Conservation (phyloP, 2,888 invertebrate genomes). For the Papilio demoleus region DNA sequence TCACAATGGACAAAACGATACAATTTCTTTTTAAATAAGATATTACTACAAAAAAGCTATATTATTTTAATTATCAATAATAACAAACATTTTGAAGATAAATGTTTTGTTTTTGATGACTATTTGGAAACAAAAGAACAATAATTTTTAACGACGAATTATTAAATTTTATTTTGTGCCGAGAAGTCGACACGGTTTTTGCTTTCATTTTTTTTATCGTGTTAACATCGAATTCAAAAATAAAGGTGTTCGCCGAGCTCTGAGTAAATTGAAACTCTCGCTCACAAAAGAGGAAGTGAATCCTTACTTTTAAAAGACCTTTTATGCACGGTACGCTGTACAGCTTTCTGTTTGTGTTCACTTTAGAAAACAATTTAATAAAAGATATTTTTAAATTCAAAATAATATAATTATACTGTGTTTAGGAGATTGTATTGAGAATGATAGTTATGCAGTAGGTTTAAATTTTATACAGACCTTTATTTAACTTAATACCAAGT, state of each 20-base stretch:
- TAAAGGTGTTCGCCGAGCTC: not conserved
- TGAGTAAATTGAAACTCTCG: conserved; percentile 25
- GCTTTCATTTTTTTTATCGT: not conserved
- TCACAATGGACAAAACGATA: conserved; percentile 1
- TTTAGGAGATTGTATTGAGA: not conserved
- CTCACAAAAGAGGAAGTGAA: conserved; percentile 31
- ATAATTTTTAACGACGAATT: too few species aligned
- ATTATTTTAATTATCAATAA: too few species aligned
- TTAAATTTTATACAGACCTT: too few species aligned
- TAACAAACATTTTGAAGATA: too few species aligned
- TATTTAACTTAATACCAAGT: too few species aligned
- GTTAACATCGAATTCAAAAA: conserved; percentile 15
- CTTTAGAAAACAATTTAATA: conserved; percentile 24
- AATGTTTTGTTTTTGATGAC: too few species aligned
- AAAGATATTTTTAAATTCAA: conserved; percentile 4
- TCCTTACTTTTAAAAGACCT: conserved; percentile 37
- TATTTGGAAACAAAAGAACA: too few species aligned
- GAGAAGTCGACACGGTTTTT: not conserved
- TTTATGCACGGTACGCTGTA: conserved; percentile 25
- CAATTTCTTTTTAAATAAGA: too few species aligned
- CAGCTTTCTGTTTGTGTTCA: conserved; percentile 17
- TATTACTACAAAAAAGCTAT: too few species aligned
- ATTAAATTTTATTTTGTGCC: too few species aligned
- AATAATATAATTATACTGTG: not conserved
- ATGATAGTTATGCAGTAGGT: too few species aligned